Base-by-base conservation (phyloP, 2,888 invertebrate genomes). In the Acanthacorydalis orientalis region DNA sequence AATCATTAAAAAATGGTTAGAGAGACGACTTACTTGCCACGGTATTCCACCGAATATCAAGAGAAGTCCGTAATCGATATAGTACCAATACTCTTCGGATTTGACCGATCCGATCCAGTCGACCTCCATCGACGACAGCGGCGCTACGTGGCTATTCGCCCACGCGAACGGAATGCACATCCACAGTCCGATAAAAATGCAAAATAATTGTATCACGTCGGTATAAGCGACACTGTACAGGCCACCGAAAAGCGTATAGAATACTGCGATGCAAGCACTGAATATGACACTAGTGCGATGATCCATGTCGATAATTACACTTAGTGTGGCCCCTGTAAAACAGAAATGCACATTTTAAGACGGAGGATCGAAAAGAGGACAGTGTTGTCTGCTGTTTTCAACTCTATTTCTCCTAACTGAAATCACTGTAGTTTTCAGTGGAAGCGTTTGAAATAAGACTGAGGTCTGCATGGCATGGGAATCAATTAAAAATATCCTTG, bases 181-280 rank as follows among this genome's bases (percentile, higher is more conserved):
- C 96, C 96, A 96, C 65, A 98, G 72, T 32, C 97, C 97, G 58
- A 96, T 79, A 68, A 97, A 95, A 62, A 97, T 96, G 70, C 95
- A 96, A 72, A 93, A 91, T 43, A 97, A 75, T 68, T 97, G 96
- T 57, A 97, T 91, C 58, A 97, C 96, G 65, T 97, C 96, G 1
- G 97, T 98, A 65, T 97, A 98, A 1, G 97, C 97, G 51, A 98
- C 97, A 47, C 95, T 86, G 70, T 98, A 98, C 41, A 98, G 78
- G 0, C 97, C 97, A 2, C 97, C 96, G 65, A 96, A 92, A 46
- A 98, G 78, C 1, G 97, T 97, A 73, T 98, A 98, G 70, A 92
- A 86, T 42, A 96, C 87, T 14, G 97, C 96, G 56, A 98, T 93
- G 64, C 86, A 88, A 2, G 97, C 87, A 57, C 92, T 96, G 61